Base-by-base conservation (phyloP, 2,113 vertebrate genomes). In the Osmerus mordax region DNA sequence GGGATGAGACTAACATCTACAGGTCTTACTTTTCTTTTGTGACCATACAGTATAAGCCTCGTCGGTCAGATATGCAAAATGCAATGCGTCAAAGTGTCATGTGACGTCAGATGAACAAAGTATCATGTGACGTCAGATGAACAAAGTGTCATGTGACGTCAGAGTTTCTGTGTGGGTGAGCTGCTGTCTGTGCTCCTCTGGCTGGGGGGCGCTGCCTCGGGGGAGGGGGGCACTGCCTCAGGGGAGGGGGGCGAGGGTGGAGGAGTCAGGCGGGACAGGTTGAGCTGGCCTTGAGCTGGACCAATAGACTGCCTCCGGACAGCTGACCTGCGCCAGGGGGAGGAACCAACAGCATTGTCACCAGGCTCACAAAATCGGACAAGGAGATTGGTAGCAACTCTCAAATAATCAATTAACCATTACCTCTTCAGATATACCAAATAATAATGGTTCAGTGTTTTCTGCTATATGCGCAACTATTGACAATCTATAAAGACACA, bases 181-280 rank as follows among this genome's bases (percentile, higher is more conserved):
- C 51, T 19, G 19, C 5, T 58, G 28, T 4, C 13, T 36, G 19
- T 29, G 9, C 36, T 25, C 18, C 15, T 11, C 52, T 62, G 1
- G 51, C 11, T 3, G 5, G 19, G 29, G 70, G 9, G 83, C 73
- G 85, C 61, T 76, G 84, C 73, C 51, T 89, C 87, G 3, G 72
- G 69, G 6, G 55, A 54, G 2, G 81, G 83, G 0, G 80, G 79
- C 18, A 81, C 61, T 76, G 84, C 73, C 41, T 89, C 87, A 2
- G 72, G 69, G 6, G 58, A 54, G 2, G 81, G 83, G 0, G 80
- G 79, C 18, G 82, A 87, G 51, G 85, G 54, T 4, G 89, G 89
- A 0, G 88, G 89, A 4, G 86, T 89, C 66, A 91, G 69, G 0
- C 77, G 80, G 21, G 78, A 81, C 12, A 81, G 61, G 16, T 78